Conservation (phyloP, 2,113 vertebrate genomes). For the Syngnathoides biaculeatus region DNA sequence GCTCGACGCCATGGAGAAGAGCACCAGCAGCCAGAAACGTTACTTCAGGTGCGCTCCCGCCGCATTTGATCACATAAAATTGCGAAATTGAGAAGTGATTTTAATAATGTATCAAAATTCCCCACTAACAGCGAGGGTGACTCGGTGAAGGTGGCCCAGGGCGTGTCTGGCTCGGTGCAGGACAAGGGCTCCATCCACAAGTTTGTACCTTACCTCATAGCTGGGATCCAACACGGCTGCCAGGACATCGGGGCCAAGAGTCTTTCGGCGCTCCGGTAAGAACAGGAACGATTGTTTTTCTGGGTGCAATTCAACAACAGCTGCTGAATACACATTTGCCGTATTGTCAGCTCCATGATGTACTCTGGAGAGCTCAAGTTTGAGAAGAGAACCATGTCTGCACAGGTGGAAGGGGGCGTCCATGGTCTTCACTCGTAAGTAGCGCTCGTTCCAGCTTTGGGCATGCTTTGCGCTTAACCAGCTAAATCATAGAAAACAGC, state of each 20-base stretch:
- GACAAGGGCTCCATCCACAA: constrained; percentile 95
- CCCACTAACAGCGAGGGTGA: constrained; percentile 80
- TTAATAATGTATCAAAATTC: no score
- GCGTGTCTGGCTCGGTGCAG: constrained; percentile 88
- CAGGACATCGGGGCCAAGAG: constrained; percentile 92
- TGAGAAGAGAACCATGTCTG: constrained; percentile 91
- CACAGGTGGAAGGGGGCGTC: constrained; percentile 89
- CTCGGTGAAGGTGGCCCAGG: constrained; percentile 90
- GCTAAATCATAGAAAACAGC: background rate
- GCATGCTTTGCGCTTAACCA: background rate
- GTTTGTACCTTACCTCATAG: constrained; percentile 90
- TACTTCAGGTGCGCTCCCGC: constrained; percentile 81
- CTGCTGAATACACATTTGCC: no score
- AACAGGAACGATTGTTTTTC: background rate
- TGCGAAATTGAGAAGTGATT: background rate
- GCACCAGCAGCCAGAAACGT: constrained; percentile 87
- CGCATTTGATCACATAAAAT: no score
- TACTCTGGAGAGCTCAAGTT: constrained; percentile 95
- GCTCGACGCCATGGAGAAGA: constrained; percentile 91
- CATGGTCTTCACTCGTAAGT: constrained; percentile 95
- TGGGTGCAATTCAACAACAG: no score
- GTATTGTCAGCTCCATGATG: constrained; percentile 85
- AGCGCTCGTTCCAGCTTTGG: background rate
- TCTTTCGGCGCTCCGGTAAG: constrained; percentile 87
- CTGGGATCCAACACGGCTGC: constrained; percentile 91